Base-by-base conservation (phyloP, 2,113 vertebrate genomes). In the Picathartes gymnocephalus region DNA sequence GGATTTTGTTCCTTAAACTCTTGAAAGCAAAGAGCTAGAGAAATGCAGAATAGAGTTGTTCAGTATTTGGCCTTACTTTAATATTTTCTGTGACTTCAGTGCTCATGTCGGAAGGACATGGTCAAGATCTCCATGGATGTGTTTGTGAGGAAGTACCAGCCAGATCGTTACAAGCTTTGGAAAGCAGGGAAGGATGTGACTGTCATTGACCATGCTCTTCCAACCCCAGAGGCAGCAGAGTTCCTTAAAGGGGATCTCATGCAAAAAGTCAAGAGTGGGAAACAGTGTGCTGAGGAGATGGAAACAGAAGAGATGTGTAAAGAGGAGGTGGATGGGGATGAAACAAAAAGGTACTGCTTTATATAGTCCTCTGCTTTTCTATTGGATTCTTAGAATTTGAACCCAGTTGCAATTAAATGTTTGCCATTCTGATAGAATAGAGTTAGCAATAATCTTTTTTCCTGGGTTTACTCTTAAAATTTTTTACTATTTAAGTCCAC, bases 91-190 rank as follows among this genome's bases (percentile, higher is more conserved):
- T 82, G n/a, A 58, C 35, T 96, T 62, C 96, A 99, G 99, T 99
- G 99, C 93, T 99, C 99, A 0, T 99, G 99, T 89, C 98, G 99
- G 47, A 99, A 99, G 96, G 99, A 99, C 92, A 99, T 99, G 98
- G 99, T 99, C 93, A 99, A 99, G 97, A 99, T 99, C 85, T 99
- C 99, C 77, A 99, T 99, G 99, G 99, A 99, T 15, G 98, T 99
- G 70, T 99, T 99, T 91, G 99, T 99, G 81, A 98, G 98, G 84
- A 99, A 99, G 95, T 99, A 99, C 95, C 99, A 99, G 95, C 99
- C 99, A 2, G 99, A 99, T 42, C 98, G 99, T 39, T 99, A 99
- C 96, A 99, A 99, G 94, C 98, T 99, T 39, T 99, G 99, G 99
- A 99, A 99, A 97, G 98, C 99, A 0, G 99, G 99, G 48, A 99